Base-by-base conservation (phyloP, 2,113 vertebrate species). In the Lucifuga dentata region DNA sequence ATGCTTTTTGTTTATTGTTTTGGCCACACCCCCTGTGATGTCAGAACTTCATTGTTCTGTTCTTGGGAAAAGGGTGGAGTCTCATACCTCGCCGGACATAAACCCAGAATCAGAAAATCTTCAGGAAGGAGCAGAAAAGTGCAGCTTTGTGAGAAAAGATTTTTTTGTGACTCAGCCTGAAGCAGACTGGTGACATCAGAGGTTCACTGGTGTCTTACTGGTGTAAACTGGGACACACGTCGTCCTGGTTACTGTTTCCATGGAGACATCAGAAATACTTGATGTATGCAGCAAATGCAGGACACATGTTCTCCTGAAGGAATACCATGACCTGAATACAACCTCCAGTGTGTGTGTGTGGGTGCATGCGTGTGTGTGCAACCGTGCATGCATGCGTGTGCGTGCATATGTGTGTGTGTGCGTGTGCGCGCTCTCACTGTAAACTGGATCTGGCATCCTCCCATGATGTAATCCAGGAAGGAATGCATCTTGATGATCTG, bases 401-500 rank as follows among this genome's bases (percentile, higher is more conserved):
- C n/a, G 19, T 5, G 49, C 62, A 66, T 21, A 51, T 13, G 58
- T 23, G 51, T 50, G 50, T 65, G 58, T 52, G 55, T 64, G 60
- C 50, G 55, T 50, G 65, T 20, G 71, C 26, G 66, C 11, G 24
- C 0, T 84, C 95, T 99, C 92, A 98, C 97, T 88, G 96, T 99
- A 86, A 99, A 99, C 93, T 99, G 97, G 88, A 99, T 99, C 92
- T 99, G 97, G 90, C 97, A 99, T 83, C 97, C 97, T 26, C 97
- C 97, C 97, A 99, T 99, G 86, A 99, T 99, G 86, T 98, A 99
- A 88, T 99, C 97, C 87, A 99, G 92, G 92, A 99, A 99, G 7
- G 98, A 99, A 86, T 99, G 97, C 97, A 99, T 99, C 94, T 99
- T 99, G 90, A 98, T 97, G 78, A 99, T 95, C 98, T 99, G 92